Base-by-base conservation (phyloP, 2,113 vertebrate species). In the Otis tarda region DNA sequence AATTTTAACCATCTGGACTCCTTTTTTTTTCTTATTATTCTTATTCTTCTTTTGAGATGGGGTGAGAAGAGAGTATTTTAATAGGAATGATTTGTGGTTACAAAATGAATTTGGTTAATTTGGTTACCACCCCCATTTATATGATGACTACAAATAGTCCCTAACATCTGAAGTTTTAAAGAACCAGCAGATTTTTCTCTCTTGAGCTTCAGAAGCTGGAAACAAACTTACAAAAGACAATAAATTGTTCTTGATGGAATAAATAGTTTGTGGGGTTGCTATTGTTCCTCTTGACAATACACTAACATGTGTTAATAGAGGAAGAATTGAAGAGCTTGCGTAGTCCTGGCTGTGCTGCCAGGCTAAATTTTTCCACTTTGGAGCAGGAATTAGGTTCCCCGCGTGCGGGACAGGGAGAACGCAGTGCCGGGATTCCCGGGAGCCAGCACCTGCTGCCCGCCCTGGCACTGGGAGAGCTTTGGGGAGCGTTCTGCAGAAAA, bases 1-100 rank as follows among this genome's bases (percentile, higher is more conserved):
- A 98, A 98, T 98, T 98, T 98, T 98, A 98, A 97, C 97, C 98
- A 98, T 98, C 98, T 98, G 98, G 97, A 97, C 94, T 98, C 97
- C 81, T 85, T 94, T 84, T 94, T 84, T 96, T 94, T 94, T 87
- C 87, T 84, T 96, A 86, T 96, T 96, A 63, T 95, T 94, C 94
- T 91, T 96, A 95, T 94, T 96, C 95, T 97, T 97, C 88, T 94
- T 95, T 95, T 96, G 95, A 97, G 94, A 89, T 95, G 93, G 95
- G 94, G 95, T 94, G 93, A 69, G 84, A 95, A 98, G 87, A 77
- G 96, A 98, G 85, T 85, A 95, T 97, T 97, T 95, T 94, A 97
- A 94, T 96, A 93, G 93, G 97, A 97, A 97, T 97, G 94, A 97
- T 95, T 98, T 97, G 96, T 93, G 95, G 96, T 97, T 95, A 82